Base-by-base conservation (phyloP, 2,113 vertebrate genomes). In the Prunella himalayana region DNA sequence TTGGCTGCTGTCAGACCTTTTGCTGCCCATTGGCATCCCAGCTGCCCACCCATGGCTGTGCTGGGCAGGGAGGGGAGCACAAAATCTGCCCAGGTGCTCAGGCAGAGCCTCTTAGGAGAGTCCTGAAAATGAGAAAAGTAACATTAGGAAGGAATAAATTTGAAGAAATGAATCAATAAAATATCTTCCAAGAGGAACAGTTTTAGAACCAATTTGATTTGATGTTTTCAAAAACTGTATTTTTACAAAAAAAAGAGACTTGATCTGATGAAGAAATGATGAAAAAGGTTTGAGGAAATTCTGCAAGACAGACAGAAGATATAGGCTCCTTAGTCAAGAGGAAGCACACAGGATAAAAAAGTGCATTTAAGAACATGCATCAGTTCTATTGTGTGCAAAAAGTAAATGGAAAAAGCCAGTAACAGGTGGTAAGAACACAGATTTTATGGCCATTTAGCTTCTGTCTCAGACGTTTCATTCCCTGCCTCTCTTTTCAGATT, bases 401-500 rank as follows among this genome's bases (percentile, higher is more conserved):
- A 78, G 13, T 15, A 87, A 71, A 64, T 45, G 14, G 25, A 14
- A 57, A 77, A 41, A 44, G 69, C 3, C 13, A 66, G 9, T 41
- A 65, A 35, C 5, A 53, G 16, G 23, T 60, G 27, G 15, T 39
- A 64, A 47, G 44, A 65, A 9, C 16, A 61, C 6, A 53, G 13
- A 3, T 27, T 5, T 60, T 45, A 81, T 50, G 23, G 28, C 9
- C 30, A 11, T 3, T 31, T 9, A 15, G 31, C 3, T 53, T 54
- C 25, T 44, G 22, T 35, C 39, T 82, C 31, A 65, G 33, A 6
- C 3, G 41, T 68, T 59, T 72, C 0, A 76, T 72, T 82, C 24
- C 6, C 7, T 82, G 8, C 3, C 11, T 95, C 27, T 96, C 24
- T 85, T 50, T 95, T 14, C 92, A 98, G 98, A 63, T 98, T 39